These are phyloP conservation scores for Antennarius striatus DNA, from an alignment of 2,113 vertebrate species.

Conservation along the genomic window DNA sequence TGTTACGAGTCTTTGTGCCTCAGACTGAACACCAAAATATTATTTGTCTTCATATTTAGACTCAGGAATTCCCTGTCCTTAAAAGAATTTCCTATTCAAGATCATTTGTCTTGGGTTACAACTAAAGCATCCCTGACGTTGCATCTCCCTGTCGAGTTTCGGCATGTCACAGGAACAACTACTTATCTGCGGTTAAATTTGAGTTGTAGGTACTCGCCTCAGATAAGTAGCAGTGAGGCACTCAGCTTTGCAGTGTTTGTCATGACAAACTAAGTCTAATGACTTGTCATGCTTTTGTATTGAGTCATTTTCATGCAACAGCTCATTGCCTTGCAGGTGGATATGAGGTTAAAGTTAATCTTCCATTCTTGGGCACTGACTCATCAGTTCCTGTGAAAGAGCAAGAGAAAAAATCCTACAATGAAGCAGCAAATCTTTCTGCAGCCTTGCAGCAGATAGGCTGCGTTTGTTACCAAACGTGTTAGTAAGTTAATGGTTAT, in stretches of 20 bases:
- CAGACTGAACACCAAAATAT: neutral
- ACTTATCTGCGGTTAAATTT: conserved; percentile 26
- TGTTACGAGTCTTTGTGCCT: neutral
- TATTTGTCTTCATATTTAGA: conserved; percentile 1
- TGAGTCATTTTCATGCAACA: conserved; percentile 39
- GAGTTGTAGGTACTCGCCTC: conserved; percentile 18
- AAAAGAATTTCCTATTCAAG: conserved; percentile 12
- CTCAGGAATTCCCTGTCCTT: neutral
- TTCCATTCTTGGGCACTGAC: conserved; percentile 24
- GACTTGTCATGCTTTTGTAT: conserved; percentile 13
- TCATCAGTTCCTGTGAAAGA: conserved; percentile 26
- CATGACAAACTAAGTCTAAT: neutral
- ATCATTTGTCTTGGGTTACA: conserved; percentile 21
- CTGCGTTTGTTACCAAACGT: conserved; percentile 21
- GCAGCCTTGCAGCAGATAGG: conserved; percentile 11
- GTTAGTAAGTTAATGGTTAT: conserved; percentile 1
- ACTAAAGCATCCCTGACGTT: conserved; percentile 20
- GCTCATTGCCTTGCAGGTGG: conserved; percentile 29
- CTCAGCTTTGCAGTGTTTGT: conserved; percentile 10
- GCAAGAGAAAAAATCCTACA: conserved; percentile 6
- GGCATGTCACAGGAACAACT: conserved; percentile 11
- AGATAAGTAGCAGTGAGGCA: conserved; percentile 10
- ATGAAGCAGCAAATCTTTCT: conserved; percentile 23
- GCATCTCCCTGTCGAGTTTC: conserved; percentile 18
- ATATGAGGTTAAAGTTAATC: conserved; percentile 20